Evolutionary conservation across 1,140 invertebrate species (phyloP).

Genomic region (Eurosta solidaginis): DNA sequence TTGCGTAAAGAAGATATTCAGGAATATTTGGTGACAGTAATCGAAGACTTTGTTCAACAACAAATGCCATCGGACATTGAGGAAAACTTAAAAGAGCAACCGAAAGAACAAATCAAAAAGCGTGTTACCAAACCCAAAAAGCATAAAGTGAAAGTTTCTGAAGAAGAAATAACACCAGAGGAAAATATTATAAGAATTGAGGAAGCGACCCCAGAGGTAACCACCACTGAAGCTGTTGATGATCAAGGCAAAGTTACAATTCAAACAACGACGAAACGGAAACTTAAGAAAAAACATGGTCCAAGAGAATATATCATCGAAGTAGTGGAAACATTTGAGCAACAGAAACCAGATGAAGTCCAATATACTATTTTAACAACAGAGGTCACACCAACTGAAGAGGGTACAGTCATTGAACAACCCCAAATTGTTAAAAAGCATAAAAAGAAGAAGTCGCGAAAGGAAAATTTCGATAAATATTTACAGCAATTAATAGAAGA

Average conservation of each 20-base stretch:
- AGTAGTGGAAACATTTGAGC: slow-evolving; percentile 58
- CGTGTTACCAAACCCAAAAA: not conserved
- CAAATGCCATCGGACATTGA: slow-evolving; percentile 40
- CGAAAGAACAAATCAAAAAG: not conserved
- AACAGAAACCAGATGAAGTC: slow-evolving; percentile 53
- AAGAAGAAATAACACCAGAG: not conserved
- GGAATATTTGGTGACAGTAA: slow-evolving; percentile 49
- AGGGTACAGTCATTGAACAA: slow-evolving; percentile 20
- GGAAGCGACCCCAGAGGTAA: slow-evolving; percentile 54
- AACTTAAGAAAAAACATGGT: slow-evolving; percentile 48
- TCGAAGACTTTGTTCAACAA: slow-evolving; percentile 43
- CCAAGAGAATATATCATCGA: slow-evolving; percentile 60
- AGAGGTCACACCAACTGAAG: slow-evolving; percentile 48
- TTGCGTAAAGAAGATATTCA: slow-evolving; percentile 48
- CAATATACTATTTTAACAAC: slow-evolving; percentile 48
- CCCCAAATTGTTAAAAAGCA: slow-evolving; percentile 42
- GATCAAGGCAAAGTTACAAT: slow-evolving; percentile 57
- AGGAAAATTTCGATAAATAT: slow-evolving; percentile 54
- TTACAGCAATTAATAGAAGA: slow-evolving; percentile 53
- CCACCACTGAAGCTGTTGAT: slow-evolving; percentile 50
- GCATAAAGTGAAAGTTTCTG: not conserved
- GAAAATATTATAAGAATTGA: slow-evolving; percentile 40
- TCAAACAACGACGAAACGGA: slow-evolving; percentile 56
- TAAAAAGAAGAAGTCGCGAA: slow-evolving; percentile 49
- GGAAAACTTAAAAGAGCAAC: slow-evolving; percentile 27